Percentiles rank a stretch among this genome's conserved stretches.
phyloP scores from a whole-genome alignment of 2,888 invertebrate genomes.

The Esperia sulphurella region DNA sequence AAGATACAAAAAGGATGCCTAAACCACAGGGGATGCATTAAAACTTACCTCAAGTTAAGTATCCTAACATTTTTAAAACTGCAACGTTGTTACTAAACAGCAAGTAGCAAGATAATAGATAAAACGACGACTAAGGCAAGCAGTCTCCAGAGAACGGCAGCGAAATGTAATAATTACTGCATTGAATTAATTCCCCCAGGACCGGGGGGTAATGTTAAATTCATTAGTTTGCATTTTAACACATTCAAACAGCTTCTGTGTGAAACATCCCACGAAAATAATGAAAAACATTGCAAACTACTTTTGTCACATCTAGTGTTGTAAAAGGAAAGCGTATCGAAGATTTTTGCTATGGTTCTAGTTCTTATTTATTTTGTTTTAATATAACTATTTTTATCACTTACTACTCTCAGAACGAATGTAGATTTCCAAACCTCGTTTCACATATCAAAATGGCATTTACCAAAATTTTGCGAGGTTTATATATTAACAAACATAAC shows the following conservation, averaged over 20 bases:
- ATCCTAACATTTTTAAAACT: background rate
- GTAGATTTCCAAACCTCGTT: too few species aligned
- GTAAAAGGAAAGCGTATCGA: background rate
- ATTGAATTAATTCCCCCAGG: slow-evolving; percentile 11
- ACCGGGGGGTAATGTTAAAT: slow-evolving; percentile 27
- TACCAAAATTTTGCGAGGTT: too few species aligned
- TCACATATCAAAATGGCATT: too few species aligned
- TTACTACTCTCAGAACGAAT: too few species aligned
- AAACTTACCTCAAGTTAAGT: background rate
- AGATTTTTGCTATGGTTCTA: too few species aligned
- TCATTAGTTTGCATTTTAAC: slow-evolving; percentile 39
- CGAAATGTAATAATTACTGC: background rate
- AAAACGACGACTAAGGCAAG: slow-evolving; percentile 5
- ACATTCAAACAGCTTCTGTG: slow-evolving; percentile 21
- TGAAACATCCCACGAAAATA: slow-evolving; percentile 7
- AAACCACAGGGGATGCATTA: slow-evolving; percentile 9
- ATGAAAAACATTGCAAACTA: background rate
- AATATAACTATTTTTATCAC: too few species aligned
- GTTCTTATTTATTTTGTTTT: too few species aligned
- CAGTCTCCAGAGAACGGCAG: background rate
- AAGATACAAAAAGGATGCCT: background rate
- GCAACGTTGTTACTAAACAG: slow-evolving; percentile 1
- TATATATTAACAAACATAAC: too few species aligned
- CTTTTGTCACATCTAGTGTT: background rate
- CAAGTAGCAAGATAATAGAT: background rate